Evolutionary conservation across 2,797 vertebrate genomes (phyloP).

Genomic region (Crocidura indochinensis): DNA sequence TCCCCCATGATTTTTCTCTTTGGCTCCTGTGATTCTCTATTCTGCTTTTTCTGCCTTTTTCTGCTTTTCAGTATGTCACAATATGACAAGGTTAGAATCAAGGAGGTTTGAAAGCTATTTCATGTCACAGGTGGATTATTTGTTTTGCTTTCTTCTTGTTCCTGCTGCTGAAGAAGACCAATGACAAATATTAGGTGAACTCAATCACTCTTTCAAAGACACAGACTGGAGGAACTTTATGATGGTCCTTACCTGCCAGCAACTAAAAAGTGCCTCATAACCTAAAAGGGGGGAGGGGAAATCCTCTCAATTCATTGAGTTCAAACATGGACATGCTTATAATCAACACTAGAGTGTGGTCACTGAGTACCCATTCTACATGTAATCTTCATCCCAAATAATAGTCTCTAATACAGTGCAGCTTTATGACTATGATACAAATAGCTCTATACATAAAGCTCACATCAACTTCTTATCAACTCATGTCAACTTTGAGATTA

Average conservation of each 20-base stretch:
- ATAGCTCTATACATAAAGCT: neutral
- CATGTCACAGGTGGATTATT: neutral
- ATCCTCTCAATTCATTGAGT: neutral
- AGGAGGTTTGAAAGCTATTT: neutral
- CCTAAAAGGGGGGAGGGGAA: neutral
- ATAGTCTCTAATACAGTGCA: neutral
- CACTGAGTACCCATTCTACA: neutral
- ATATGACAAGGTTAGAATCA: neutral
- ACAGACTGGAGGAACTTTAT: neutral
- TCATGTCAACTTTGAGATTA: constrained; percentile 49
- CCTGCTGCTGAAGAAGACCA: neutral
- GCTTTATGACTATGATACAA: neutral
- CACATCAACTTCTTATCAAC: neutral
- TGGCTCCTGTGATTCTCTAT: neutral
- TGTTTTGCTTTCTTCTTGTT: neutral
- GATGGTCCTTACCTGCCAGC: neutral
- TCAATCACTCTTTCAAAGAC: neutral
- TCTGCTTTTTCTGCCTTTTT: neutral
- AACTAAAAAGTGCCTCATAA: neutral
- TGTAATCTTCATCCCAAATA: neutral
- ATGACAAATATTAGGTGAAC: neutral
- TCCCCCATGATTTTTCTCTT: neutral
- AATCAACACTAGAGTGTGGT: neutral
- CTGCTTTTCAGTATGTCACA: neutral
- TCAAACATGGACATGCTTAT: neutral